phyloP scores from a whole-genome alignment of 2,888 invertebrate genomes.

The Tipula lateralis region DNA sequence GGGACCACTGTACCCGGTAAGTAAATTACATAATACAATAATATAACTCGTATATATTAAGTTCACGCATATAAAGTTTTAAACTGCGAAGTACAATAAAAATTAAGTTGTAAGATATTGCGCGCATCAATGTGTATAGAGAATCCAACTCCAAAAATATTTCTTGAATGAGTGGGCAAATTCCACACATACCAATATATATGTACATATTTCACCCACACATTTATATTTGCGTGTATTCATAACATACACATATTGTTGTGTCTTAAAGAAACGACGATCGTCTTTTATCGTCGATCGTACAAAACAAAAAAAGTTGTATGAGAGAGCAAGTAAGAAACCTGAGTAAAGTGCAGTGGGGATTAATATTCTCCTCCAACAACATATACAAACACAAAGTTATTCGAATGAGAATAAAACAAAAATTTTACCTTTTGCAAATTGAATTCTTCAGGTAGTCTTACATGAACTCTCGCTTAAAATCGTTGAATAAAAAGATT shows the following conservation, averaged over 20 bases:
- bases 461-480: constrained; percentile 6
- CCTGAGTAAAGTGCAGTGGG: background rate
- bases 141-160: background rate
- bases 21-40: constrained; percentile 42
- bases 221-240: background rate
- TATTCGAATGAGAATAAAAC: background rate
- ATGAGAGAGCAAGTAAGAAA: background rate
- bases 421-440: constrained; percentile 16
- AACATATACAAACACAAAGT: background rate
- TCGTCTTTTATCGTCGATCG: background rate
- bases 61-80: background rate
- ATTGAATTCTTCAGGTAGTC: constrained; percentile 13
- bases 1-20: constrained; percentile 84
- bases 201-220: background rate
- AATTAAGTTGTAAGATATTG: background rate
- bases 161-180: constrained; percentile 24
- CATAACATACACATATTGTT: background rate
- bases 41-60: background rate
- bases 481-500: background rate
- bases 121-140: background rate
- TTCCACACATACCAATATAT: background rate
- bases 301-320: background rate
- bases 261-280: background rate
- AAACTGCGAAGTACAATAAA: background rate
- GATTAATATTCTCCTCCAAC: background rate